Conservation (phyloP, 2,113 vertebrate genomes). For the Okapia johnstoni region DNA sequence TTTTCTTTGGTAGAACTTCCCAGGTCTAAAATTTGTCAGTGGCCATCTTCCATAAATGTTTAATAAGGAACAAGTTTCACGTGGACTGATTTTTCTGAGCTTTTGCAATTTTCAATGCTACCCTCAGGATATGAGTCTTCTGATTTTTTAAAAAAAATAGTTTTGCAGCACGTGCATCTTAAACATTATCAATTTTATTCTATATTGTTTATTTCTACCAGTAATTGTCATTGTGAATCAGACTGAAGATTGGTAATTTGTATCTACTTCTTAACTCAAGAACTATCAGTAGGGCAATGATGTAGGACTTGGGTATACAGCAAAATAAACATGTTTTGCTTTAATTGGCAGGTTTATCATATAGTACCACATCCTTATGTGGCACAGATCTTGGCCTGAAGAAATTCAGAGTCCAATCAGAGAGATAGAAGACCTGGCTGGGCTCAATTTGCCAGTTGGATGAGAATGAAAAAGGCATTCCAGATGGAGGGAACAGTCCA, state of each 20-base stretch:
- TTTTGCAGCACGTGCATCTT: background rate
- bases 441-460: constrained; percentile 11
- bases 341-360: background rate
- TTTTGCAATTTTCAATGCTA: background rate
- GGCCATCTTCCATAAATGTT: background rate
- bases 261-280: background rate
- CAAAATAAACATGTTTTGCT: background rate
- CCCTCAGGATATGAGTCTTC: background rate
- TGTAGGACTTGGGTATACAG: background rate
- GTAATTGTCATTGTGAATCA: background rate
- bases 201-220: background rate
- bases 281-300: background rate
- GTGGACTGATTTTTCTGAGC: background rate
- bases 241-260: background rate
- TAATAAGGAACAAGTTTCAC: background rate
- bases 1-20: constrained; percentile 14
- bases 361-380: background rate
- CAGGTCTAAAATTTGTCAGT: background rate
- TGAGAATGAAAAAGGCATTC: background rate
- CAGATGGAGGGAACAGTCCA: constrained; percentile 1
- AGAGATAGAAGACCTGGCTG: background rate
- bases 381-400: background rate
- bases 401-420: background rate
- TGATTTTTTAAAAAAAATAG: background rate
- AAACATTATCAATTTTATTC: background rate